phyloP scores from a whole-genome alignment of 2,113 vertebrate species.

The Bambusicola thoracicus region DNA sequence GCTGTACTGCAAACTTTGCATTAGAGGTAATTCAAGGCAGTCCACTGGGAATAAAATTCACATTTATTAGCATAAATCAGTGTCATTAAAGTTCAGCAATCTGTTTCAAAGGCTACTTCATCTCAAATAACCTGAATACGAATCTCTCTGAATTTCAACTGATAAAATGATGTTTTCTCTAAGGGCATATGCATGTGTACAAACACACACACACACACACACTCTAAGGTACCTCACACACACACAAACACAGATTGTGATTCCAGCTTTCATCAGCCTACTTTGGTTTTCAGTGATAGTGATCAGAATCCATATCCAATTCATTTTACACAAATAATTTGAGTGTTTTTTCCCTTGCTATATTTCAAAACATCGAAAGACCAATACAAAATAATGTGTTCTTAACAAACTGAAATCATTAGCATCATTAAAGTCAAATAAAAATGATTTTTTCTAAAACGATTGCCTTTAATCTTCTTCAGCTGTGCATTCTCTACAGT shows the following conservation, averaged over 20 bases:
- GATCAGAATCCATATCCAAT: background rate
- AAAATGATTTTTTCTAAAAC: background rate
- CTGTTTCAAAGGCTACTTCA: background rate
- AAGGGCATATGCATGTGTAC: background rate
- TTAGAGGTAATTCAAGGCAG: constrained; percentile 14
- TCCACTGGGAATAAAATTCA: background rate
- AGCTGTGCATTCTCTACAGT: background rate
- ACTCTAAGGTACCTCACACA: background rate
- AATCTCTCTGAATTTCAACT: background rate
- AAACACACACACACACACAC: background rate
- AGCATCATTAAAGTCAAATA: background rate
- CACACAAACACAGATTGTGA: background rate
- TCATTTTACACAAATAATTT: background rate
- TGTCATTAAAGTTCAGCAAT: background rate
- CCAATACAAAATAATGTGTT: background rate
- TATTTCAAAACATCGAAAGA: background rate
- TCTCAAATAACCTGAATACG: background rate
- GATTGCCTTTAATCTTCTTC: background rate
- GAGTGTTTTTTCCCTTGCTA: background rate
- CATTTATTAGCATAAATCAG: background rate
- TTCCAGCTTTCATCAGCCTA: background rate
- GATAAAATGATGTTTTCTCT: background rate
- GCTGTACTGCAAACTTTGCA: background rate
- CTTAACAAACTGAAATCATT: background rate
- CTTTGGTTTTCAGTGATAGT: background rate